These are phyloP conservation scores for Episyrphus balteatus DNA, from an alignment of 1,140 invertebrate genomes.

Conservation along the genomic window DNA sequence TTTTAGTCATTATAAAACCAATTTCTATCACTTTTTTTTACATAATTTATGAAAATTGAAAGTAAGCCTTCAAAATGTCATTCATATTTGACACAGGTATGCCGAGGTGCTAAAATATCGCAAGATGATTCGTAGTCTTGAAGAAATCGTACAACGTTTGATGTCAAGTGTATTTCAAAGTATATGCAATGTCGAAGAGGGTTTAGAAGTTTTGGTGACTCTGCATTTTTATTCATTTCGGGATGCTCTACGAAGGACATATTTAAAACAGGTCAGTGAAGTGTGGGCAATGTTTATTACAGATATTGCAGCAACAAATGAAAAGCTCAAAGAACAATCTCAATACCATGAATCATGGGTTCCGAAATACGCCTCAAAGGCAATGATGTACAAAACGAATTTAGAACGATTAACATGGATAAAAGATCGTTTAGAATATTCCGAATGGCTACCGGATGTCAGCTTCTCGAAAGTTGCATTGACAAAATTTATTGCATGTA, in stretches of 20 bases:
- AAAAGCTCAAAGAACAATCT: conserved; percentile 52
- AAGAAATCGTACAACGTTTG: conserved; percentile 59
- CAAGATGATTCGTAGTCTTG: conserved; percentile 51
- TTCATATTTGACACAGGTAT: conserved; percentile 40
- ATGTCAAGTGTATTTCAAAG: conserved; percentile 53
- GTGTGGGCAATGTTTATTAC: conserved; percentile 63
- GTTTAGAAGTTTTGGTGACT: conserved; percentile 53
- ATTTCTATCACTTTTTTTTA: too few species aligned
- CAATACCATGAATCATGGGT: conserved; percentile 49
- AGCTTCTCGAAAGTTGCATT: conserved; percentile 12
- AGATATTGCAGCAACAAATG: conserved; percentile 63
- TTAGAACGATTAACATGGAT: conserved; percentile 23
- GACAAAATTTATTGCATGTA: conserved; percentile 19
- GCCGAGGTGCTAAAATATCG: conserved; percentile 62
- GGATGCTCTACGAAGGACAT: conserved; percentile 48
- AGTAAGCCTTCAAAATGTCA: conserved; percentile 32
- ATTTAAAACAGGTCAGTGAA: conserved; percentile 49
- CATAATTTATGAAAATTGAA: too few species aligned
- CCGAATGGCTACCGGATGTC: conserved; percentile 25
- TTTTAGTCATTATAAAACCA: too few species aligned
- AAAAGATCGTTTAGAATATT: conserved; percentile 14
- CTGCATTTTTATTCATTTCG: conserved; percentile 58
- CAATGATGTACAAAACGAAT: conserved; percentile 21
- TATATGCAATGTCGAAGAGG: conserved; percentile 60
- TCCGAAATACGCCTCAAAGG: conserved; percentile 54